These are phyloP conservation scores for Pyrocephalus nanus DNA, from an alignment of 2,797 vertebrate species.

Conservation along the genomic window DNA sequence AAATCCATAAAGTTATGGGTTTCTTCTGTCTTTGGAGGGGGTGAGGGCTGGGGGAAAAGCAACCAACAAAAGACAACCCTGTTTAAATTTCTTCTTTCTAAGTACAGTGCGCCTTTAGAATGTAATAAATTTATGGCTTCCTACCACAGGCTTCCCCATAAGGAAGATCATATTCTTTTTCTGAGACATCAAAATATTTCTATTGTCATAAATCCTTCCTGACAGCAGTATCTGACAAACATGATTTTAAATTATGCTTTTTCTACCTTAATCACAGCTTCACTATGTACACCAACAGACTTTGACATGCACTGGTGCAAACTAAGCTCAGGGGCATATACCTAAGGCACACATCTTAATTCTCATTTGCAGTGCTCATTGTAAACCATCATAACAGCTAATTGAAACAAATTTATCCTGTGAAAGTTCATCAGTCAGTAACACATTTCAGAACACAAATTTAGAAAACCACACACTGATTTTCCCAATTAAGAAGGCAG, in stretches of 20 bases:
- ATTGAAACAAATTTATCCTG: not conserved
- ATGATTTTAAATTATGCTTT: not conserved
- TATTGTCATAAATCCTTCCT: not conserved
- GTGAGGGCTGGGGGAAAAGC: not conserved
- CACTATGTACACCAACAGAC: not conserved
- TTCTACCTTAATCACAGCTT: not conserved
- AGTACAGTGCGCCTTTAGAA: not conserved
- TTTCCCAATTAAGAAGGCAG: not conserved
- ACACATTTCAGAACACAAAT: not conserved
- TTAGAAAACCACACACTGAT: not conserved
- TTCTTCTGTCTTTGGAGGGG: not conserved
- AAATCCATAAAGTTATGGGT: not conserved
- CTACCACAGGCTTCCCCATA: accelerated
- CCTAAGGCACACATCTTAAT: not conserved
- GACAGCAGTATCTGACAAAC: not conserved
- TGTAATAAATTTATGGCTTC: not conserved
- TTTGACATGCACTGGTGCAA: not conserved
- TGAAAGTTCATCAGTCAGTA: not conserved
- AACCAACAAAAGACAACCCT: not conserved
- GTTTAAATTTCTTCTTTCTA: not conserved
- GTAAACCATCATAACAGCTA: not conserved
- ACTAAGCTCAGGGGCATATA: not conserved
- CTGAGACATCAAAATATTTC: not conserved
- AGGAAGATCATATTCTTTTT: not conserved
- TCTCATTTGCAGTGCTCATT: not conserved